A percentile compares a stretch with the other conserved stretches of the same genome.
Evolutionary conservation across 2,888 invertebrate genomes (phyloP).

Genomic region (Elysia crispata): DNA sequence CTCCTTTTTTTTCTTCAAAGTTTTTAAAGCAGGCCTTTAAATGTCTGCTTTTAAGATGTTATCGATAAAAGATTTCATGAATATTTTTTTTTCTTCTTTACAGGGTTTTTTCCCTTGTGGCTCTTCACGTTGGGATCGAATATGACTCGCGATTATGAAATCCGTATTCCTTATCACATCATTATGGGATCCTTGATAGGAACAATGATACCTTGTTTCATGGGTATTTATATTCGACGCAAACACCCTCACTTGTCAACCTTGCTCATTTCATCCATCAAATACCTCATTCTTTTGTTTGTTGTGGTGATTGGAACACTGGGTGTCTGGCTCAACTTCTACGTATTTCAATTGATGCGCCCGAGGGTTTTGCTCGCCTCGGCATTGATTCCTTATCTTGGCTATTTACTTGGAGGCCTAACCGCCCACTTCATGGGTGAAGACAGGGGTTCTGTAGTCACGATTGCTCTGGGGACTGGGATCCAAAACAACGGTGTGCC

Average conservation of each 20-base stretch:
- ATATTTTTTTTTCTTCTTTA: background rate
- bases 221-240: conserved; percentile 78
- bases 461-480: conserved; percentile 90
- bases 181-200: conserved; percentile 77
- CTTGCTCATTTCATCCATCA: conserved; percentile 72
- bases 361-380: conserved; percentile 72
- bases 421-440: conserved; percentile 70
- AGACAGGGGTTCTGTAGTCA: conserved; percentile 78
- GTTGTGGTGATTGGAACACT: conserved; percentile 77
- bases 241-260: conserved; percentile 73
- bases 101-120: conserved; percentile 79
- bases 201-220: conserved; percentile 78
- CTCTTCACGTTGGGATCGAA: conserved; percentile 77
- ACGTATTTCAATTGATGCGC: conserved; percentile 74
- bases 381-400: conserved; percentile 77
- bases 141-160: conserved; percentile 68
- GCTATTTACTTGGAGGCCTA: conserved; percentile 78
- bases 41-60: background rate
- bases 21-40: too few relatives aligned
- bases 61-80: background rate
- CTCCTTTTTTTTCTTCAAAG: too few relatives aligned
- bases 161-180: conserved; percentile 77
- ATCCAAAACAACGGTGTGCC: conserved; percentile 89
- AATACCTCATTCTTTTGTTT: conserved; percentile 77
- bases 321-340: conserved; percentile 78